Percentiles rank a stretch among this genome's conserved stretches.
These are phyloP conservation scores for Jaculus jaculus DNA, from an alignment of 2,113 vertebrate genomes.

Conservation along the genomic window DNA sequence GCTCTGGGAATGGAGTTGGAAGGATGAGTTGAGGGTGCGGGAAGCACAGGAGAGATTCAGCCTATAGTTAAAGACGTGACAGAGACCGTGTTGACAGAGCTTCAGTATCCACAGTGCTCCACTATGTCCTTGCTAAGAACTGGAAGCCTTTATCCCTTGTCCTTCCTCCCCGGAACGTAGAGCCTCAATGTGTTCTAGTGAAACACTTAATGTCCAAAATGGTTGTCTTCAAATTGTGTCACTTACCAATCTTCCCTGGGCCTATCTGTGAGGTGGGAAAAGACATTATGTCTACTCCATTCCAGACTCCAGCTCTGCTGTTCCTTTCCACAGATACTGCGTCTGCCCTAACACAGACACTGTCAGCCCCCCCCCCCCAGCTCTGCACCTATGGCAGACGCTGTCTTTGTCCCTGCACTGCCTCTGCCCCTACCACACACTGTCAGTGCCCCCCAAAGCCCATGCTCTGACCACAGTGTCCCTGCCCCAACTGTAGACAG, in stretches of 20 bases:
- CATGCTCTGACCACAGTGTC: no score
- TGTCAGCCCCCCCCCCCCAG: no score
- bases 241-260: neutral
- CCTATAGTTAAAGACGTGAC: accelerated
- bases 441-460: no score
- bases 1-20: neutral
- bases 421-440: no score
- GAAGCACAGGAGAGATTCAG: neutral
- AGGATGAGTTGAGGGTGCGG: neutral
- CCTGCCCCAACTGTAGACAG: neutral
- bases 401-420: no score
- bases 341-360: no score
- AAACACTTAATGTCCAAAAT: neutral
- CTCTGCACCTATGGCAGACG: no score
- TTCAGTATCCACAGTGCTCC: neutral
- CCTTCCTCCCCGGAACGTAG: neutral
- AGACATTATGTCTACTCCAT: neutral
- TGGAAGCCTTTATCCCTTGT: neutral
- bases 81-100: neutral
- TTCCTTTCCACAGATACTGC: neutral
- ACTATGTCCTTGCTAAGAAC: neutral
- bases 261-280: neutral
- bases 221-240: neutral
- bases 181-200: neutral
- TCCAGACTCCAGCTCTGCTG: neutral